A percentile compares a stretch with the other conserved stretches of the same genome.
These are phyloP conservation scores for Acanthococcus lagerstroemiae DNA, from an alignment of 2,888 invertebrate species.

Conservation along the genomic window DNA sequence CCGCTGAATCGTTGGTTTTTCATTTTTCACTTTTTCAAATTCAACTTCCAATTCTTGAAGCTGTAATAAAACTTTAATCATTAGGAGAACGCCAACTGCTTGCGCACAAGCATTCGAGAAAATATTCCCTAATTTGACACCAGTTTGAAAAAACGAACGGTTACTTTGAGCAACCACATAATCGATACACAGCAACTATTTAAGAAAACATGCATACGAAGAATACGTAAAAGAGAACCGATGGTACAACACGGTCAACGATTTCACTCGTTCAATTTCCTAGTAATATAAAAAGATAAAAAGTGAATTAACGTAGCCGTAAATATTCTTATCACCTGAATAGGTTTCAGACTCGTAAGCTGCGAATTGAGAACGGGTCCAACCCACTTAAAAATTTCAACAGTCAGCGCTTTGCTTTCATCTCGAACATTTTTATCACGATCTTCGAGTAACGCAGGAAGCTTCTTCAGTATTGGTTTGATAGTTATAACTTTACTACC, in stretches of 20 bases:
- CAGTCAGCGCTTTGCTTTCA: conserved; percentile 79
- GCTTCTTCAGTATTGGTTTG: conserved; percentile 80
- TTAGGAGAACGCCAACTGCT: background rate
- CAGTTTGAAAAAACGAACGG: background rate
- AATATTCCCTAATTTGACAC: too few species aligned
- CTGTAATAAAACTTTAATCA: conserved; percentile 38
- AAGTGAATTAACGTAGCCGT: background rate
- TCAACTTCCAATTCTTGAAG: conserved; percentile 79
- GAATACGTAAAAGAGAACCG: background rate
- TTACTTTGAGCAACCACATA: too few species aligned
- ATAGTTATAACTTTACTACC: conserved; percentile 82
- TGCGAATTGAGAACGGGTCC: conserved; percentile 68
- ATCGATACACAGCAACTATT: too few species aligned
- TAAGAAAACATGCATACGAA: too few species aligned
- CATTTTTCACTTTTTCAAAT: conserved; percentile 61
- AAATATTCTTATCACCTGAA: conserved; percentile 55
- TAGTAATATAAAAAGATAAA: background rate
- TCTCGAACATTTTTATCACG: conserved; percentile 85
- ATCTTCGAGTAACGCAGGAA: conserved; percentile 74
- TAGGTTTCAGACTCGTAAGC: conserved; percentile 73
- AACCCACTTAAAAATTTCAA: conserved; percentile 90
- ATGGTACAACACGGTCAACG: background rate
- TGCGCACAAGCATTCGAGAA: background rate
- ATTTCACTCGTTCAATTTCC: too few species aligned
- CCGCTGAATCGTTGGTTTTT: conserved; percentile 59